Conservation (phyloP, 1,140 invertebrate species). For the Monomorium pharaonis region DNA sequence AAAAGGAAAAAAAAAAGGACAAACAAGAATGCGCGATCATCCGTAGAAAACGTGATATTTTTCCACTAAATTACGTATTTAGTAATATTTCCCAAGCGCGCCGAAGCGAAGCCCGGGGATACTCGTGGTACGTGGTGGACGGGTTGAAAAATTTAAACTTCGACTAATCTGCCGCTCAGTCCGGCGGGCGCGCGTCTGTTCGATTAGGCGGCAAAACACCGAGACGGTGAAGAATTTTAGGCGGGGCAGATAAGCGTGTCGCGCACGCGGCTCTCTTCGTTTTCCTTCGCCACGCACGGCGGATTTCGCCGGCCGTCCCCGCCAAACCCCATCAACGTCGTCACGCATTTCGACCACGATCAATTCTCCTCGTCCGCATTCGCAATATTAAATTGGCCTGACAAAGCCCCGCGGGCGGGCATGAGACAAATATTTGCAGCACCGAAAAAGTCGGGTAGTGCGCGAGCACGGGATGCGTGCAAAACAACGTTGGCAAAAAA, state of each 20-base stretch:
- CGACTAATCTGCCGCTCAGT: not conserved
- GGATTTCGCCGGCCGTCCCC: not conserved
- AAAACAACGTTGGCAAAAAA: conserved; percentile 72
- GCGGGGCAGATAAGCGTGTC: not conserved
- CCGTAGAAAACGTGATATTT: too few relatives aligned
- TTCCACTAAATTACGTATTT: not conserved
- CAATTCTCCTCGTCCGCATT: conserved; percentile 66
- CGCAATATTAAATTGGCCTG: conserved; percentile 73
- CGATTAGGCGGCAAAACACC: not conserved
- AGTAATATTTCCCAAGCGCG: not conserved
- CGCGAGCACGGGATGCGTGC: conserved; percentile 54
- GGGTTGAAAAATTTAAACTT: not conserved
- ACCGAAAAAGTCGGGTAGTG: conserved; percentile 65
- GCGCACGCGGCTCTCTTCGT: too few relatives aligned
- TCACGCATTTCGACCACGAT: conserved; percentile 62
- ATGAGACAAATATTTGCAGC: conserved; percentile 72
- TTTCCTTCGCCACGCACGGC: not conserved
- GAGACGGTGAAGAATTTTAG: not conserved
- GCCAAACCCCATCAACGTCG: conserved; percentile 47
- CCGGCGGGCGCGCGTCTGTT: not conserved
- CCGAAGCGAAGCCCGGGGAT: too few relatives aligned
- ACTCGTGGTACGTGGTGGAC: too few relatives aligned
- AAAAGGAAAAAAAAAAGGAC: too few relatives aligned
- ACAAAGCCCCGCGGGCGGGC: conserved; percentile 66
- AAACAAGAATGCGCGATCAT: too few relatives aligned